Percentiles rank a stretch among this genome's conserved stretches.
Evolutionary conservation across 2,797 vertebrate species (phyloP).

Genomic region (Chromobotia macracanthus): DNA sequence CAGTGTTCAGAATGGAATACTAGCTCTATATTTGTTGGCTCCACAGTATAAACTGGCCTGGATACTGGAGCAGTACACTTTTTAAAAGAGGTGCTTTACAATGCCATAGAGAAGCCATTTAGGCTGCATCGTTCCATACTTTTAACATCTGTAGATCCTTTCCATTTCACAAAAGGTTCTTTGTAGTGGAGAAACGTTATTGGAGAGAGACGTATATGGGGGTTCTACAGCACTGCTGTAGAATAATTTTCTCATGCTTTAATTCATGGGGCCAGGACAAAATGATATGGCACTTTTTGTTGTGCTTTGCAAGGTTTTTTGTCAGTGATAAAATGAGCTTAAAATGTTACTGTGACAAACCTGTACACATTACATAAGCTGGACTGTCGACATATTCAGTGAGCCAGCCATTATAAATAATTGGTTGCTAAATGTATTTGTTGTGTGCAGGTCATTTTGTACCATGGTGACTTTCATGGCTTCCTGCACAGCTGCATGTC

Average conservation of each 20-base stretch:
- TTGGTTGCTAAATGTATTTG: neutral
- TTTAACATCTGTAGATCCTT: too few relatives aligned
- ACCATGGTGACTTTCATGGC: constrained; percentile 23
- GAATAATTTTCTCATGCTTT: neutral
- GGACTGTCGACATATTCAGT: neutral
- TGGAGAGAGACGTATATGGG: too few relatives aligned
- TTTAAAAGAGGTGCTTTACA: too few relatives aligned
- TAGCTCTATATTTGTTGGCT: too few relatives aligned
- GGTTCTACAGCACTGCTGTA: too few relatives aligned
- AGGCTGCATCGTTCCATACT: too few relatives aligned
- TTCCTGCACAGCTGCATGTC: constrained; percentile 1
- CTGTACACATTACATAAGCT: neutral
- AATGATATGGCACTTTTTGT: neutral
- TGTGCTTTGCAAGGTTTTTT: neutral
- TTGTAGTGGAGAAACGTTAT: too few relatives aligned
- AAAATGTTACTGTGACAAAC: neutral
- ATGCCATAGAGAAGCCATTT: too few relatives aligned
- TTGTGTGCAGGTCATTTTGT: constrained; percentile 25
- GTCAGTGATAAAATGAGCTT: neutral
- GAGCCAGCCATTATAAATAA: neutral
- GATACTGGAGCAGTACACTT: too few relatives aligned
- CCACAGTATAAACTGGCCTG: too few relatives aligned
- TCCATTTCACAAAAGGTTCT: too few relatives aligned
- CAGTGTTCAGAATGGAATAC: too few relatives aligned
- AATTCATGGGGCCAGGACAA: neutral